Evolutionary conservation across 2,888 invertebrate species (phyloP), one percentile per base, ranked within the genome.

Genomic region (Leptodirus hochenwartii): DNA sequence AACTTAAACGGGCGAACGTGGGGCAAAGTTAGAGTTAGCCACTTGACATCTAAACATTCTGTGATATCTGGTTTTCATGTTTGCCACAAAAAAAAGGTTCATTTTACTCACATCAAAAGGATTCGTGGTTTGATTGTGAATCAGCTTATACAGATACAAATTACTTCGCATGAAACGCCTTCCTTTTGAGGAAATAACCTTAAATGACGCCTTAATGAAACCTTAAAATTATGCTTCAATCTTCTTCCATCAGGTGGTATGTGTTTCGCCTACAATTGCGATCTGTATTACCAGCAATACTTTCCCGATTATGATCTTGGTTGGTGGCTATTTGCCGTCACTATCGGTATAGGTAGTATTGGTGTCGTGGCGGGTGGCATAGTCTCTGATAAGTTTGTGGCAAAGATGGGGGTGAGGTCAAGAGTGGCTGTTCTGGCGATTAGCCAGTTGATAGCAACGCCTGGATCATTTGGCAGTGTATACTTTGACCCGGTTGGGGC

Each of bases 211-310:
- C n/a, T n/a, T n/a, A n/a, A n/a, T n/a, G n/a, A n/a, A n/a, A n/a
- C n/a, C n/a, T n/a, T n/a, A n/a, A n/a, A n/a, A n/a, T n/a, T n/a
- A n/a, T n/a, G 22, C 4, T 20, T n/a, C 11, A 14, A 4, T 25
- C 15, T n/a, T n/a, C 14, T 25, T 11, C 27, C 33, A 29, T 2
- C 56, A 77, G 77, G 82, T 41, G 87, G 87, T 37, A 81, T 85
- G 75, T 77, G 78, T 36, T 87, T 87, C 56, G 85, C 85, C 0
- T 87, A 87, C 61, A 87, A 87, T 53, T 84, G 85, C 4, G 85
- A 87, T 50, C 61, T 85, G 29, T 87, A 84, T 58, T 87, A 84
- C 54, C 72, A 81, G 36, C 74, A 70, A 34, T 85, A 85, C 55
- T 87, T 82, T 58, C 87, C 87, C 1, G 82, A 84, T 44, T 78